Evolutionary conservation across 2,113 vertebrate genomes (phyloP).

Genomic region (Vicugna pacos): DNA sequence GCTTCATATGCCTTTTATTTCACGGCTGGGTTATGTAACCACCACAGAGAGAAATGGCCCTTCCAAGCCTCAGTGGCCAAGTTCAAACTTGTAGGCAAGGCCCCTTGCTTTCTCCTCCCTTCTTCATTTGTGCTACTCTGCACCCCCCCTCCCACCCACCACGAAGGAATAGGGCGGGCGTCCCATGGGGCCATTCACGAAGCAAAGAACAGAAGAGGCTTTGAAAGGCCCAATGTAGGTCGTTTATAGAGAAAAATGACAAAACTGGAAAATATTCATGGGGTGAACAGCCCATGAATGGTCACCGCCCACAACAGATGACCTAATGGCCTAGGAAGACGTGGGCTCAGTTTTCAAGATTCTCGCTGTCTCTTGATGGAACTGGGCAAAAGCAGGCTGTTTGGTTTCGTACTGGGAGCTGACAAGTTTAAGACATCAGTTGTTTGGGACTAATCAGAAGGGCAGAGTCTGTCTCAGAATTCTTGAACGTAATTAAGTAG

Average conservation of each 20-base stretch:
- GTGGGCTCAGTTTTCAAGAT: constrained; percentile 26
- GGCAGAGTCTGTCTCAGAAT: neutral
- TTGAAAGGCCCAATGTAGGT: constrained; percentile 80
- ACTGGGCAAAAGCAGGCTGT: neutral
- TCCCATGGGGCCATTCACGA: constrained; percentile 78
- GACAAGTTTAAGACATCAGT: neutral
- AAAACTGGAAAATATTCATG: constrained; percentile 80
- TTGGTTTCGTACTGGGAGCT: neutral
- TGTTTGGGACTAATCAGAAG: fast-evolving
- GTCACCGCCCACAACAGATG: neutral
- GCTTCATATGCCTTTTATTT: neutral
- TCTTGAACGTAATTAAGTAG: neutral
- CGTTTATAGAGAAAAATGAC: constrained; percentile 83
- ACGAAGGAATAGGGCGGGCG: constrained; percentile 75
- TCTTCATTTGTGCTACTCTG: neutral
- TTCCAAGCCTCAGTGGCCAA: constrained; percentile 67
- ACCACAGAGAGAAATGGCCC: constrained; percentile 49
- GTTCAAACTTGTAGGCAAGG: constrained; percentile 74
- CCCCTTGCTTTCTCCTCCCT: neutral
- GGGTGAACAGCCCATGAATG: neutral
- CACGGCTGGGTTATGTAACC: neutral
- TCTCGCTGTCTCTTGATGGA: neutral
- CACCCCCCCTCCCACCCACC: neutral
- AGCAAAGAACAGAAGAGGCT: constrained; percentile 72
- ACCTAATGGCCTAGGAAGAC: constrained; percentile 55